Conservation (phyloP, 1,140 invertebrate species). For the Meteorus sp. region DNA sequence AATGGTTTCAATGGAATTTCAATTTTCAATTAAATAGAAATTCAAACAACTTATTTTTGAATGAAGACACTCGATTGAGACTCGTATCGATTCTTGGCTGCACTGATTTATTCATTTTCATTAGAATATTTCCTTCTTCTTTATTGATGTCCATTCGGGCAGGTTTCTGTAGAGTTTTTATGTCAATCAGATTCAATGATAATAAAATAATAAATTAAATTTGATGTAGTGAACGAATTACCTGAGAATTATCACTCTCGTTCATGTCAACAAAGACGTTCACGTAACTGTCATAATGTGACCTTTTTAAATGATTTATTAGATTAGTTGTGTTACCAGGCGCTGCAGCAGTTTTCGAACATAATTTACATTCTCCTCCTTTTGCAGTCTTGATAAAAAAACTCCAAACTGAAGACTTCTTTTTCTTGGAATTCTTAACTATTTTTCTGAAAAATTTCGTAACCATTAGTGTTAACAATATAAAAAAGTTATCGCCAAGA, state of each 20-base stretch:
- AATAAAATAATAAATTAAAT: background rate
- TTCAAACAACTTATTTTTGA: background rate
- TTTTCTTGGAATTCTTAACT: constrained; percentile 10
- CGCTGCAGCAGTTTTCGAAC: constrained; percentile 17
- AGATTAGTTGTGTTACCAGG: constrained; percentile 28
- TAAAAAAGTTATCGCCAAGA: background rate
- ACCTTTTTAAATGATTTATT: constrained; percentile 18
- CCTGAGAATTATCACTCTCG: background rate
- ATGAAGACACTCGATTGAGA: background rate
- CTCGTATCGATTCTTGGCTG: background rate
- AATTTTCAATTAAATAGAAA: background rate
- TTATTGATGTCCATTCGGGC: background rate
- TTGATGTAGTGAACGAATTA: background rate
- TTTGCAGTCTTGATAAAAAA: constrained; percentile 21
- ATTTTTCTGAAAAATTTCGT: constrained; percentile 7
- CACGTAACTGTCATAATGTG: background rate
- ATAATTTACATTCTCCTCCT: constrained; percentile 22
- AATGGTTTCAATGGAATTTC: background rate
- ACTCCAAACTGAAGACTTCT: constrained; percentile 23
- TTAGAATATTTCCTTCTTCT: background rate
- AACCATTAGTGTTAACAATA: background rate
- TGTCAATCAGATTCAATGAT: background rate
- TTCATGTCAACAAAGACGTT: background rate
- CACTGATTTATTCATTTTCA: background rate
- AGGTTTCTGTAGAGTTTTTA: background rate